Base-by-base conservation (phyloP, 2,797 vertebrate species). In the Mycteria americana region DNA sequence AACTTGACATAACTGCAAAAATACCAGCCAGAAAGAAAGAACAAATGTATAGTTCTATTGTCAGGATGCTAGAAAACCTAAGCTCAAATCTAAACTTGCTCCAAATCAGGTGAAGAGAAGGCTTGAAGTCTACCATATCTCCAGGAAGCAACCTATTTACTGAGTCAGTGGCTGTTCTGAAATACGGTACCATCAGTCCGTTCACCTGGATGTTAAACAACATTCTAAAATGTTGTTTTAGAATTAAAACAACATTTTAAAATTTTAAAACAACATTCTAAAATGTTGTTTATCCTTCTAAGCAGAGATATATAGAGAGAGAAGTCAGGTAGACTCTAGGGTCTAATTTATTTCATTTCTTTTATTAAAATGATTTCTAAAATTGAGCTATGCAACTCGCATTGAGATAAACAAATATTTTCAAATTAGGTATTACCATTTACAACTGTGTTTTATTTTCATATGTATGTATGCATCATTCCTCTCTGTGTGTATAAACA, bases 41-140 rank as follows among this genome's bases (percentile, higher is more conserved):
- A 54, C 7, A 57, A 50, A 7, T 0, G 1, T 3, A 0, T 10
- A n/a, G 43, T 63, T 77, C 28, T 68, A 16, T 21, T 54, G 27
- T 48, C 53, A 85, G 21, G 48, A 57, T 43, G 17, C 13, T 15
- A 56, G 45, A 45, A 92, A 87, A 50, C 14, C 45, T 54, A 28
- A 57, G 17, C 8, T 60, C 43, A 50, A 75, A 56, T 7, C 31
- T 74, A 59, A 81, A 54, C 22, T 48, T 77, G 5, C 22, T 80
- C n/a, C 14, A 45, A 63, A 64, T 48, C 15, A 57, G 19, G 17
- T 53, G 35, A 74, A 64, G 39, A 86, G 18, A 56, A 70, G 28
- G 5, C 33, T 31, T 31, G 10, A 63, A 57, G 13, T n/a, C 31
- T 24, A n/a, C 9, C 10, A 7, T 8, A 10, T 24, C 43, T 72